A percentile compares a stretch with the other conserved stretches of the same genome.
Evolutionary conservation across 30 jellyfish, hydroid and myxozoan genomes (phyloP).

Genomic region (Rhopilema esculentum): DNA sequence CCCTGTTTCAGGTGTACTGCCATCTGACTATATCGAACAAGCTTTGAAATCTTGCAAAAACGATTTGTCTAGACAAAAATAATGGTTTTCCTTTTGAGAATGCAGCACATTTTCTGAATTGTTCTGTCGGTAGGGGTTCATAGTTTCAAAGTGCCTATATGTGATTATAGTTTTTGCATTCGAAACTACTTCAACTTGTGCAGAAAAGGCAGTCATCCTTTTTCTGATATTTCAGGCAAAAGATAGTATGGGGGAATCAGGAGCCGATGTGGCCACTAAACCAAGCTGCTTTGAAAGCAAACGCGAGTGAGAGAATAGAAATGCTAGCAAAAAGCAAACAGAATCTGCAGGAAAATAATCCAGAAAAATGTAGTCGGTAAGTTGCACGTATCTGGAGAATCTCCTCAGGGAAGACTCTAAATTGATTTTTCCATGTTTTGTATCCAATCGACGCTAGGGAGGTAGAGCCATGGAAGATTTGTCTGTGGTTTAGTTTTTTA

Average conservation of each 20-base stretch:
- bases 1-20: too few relatives aligned
- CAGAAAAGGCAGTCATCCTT: not conserved
- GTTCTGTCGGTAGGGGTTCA: not conserved
- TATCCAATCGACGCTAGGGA: too few relatives aligned
- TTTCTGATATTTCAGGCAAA: constrained; percentile 58
- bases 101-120: too few relatives aligned
- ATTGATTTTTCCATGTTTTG: too few relatives aligned
- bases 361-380: constrained; percentile 90
- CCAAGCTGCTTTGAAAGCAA: constrained; percentile 81
- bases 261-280: constrained; percentile 95
- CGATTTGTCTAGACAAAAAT: too few relatives aligned
- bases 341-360: constrained; percentile 70
- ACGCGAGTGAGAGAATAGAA: constrained; percentile 61
- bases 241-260: constrained; percentile 95
- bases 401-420: too few relatives aligned
- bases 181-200: not conserved
- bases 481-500: too few relatives aligned
- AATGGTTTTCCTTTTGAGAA: too few relatives aligned
- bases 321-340: constrained; percentile 79
- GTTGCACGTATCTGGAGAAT: too few relatives aligned
- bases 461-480: too few relatives aligned
- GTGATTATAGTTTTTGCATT: not conserved
- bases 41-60: too few relatives aligned
- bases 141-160: not conserved
- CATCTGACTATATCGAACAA: too few relatives aligned